Percentiles rank a stretch among this genome's conserved stretches.
phyloP scores from a whole-genome alignment of 2,113 vertebrate species.

The Gopherus flavomarginatus region DNA sequence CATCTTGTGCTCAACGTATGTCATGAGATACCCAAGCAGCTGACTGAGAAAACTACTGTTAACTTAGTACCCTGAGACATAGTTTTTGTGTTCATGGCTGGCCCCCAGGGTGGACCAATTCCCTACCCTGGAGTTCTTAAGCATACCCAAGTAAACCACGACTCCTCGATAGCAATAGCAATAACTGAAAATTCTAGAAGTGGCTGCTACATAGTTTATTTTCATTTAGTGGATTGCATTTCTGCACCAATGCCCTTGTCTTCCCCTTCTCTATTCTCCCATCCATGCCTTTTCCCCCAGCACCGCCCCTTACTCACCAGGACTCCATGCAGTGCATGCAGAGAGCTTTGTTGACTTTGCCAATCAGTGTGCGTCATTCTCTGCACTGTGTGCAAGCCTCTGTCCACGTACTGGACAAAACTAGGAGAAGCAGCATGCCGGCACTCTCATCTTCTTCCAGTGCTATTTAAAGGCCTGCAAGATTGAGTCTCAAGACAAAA shows the following conservation, averaged over 20 bases:
- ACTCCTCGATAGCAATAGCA: conserved; percentile 17
- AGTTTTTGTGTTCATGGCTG: conserved; percentile 28
- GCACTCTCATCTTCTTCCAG: not conserved
- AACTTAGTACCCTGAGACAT: not conserved
- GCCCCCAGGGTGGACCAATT: not conserved
- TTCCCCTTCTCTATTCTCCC: not conserved
- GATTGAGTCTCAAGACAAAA: not conserved
- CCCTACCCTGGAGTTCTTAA: not conserved
- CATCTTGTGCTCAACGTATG: not conserved
- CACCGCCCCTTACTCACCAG: not conserved
- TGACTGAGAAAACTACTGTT: not conserved
- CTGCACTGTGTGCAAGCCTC: conserved; percentile 4
- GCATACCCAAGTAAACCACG: not conserved
- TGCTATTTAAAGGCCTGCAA: not conserved
- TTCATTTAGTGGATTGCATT: not conserved
- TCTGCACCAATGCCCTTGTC: not conserved
- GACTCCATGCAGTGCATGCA: not conserved
- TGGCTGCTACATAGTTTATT: not conserved
- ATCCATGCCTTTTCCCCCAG: not conserved
- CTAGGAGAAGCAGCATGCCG: not conserved
- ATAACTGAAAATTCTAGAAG: not conserved
- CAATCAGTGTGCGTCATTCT: not conserved
- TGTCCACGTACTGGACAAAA: conserved; percentile 14
- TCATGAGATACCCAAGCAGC: not conserved
- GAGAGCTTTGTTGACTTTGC: conserved; percentile 4